Evolutionary conservation across 2,888 invertebrate genomes (phyloP).

Genomic region (Nemoura dubitans): DNA sequence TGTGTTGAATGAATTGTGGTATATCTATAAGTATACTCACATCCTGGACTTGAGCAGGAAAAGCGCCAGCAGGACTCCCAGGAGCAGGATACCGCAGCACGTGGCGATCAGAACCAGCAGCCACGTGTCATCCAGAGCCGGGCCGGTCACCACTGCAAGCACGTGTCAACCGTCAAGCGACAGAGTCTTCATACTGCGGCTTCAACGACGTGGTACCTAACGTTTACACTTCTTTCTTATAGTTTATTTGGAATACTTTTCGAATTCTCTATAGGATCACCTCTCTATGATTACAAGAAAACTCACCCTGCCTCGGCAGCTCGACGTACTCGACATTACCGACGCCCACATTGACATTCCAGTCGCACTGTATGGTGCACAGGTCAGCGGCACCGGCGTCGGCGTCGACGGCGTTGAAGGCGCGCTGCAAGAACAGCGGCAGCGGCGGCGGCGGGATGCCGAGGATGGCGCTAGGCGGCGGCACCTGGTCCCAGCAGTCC

Average conservation of each 20-base stretch:
- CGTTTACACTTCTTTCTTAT: no score
- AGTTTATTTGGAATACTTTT: no score
- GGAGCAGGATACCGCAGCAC: conserved; percentile 79
- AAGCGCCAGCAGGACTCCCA: conserved; percentile 80
- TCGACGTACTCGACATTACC: conserved; percentile 76
- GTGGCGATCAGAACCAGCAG: conserved; percentile 81
- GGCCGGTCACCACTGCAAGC: conserved; percentile 58
- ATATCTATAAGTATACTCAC: no score
- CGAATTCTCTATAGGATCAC: no score
- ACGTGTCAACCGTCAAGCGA: not conserved
- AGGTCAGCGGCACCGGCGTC: conserved; percentile 57
- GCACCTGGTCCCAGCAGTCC: conserved; percentile 66
- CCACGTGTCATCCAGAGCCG: conserved; percentile 80
- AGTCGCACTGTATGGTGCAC: conserved; percentile 58
- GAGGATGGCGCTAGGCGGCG: conserved; percentile 83
- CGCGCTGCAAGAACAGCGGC: conserved; percentile 72
- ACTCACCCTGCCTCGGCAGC: conserved; percentile 76
- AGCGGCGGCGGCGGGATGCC: conserved; percentile 87
- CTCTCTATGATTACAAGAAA: no score
- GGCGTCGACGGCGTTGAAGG: conserved; percentile 56
- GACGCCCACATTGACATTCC: conserved; percentile 62
- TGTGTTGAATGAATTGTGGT: no score
- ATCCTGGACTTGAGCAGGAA: conserved; percentile 85
- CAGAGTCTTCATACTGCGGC: no score
- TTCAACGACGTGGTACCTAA: no score